These are phyloP conservation scores for Byasa hedistus DNA, from an alignment of 2,888 invertebrate species.

Conservation along the genomic window DNA sequence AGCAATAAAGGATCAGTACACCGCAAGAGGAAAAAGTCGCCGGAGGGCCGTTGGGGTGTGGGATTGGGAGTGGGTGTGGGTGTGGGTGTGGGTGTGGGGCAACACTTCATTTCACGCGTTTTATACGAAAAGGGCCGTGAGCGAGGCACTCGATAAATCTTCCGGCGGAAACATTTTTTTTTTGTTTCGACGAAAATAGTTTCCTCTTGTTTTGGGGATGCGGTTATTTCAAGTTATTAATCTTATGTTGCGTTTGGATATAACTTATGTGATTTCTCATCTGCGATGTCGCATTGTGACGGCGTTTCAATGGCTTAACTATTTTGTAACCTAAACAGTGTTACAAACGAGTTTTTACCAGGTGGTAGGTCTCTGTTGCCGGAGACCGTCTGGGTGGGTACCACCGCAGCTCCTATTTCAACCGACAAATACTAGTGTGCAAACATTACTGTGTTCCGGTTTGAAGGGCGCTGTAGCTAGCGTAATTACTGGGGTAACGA, in stretches of 20 bases:
- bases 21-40: slow-evolving; percentile 44
- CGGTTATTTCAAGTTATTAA: slow-evolving; percentile 34
- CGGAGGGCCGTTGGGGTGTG: too few relatives aligned
- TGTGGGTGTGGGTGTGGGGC: slow-evolving; percentile 53
- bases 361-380: too few relatives aligned
- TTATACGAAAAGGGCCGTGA: slow-evolving; percentile 63
- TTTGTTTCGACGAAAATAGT: slow-evolving; percentile 76
- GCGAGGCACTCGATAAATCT: slow-evolving; percentile 71
- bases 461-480: too few relatives aligned
- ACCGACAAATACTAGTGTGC: too few relatives aligned
- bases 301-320: neutral
- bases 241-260: slow-evolving; percentile 14
- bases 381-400: too few relatives aligned
- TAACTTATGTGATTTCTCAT: slow-evolving; percentile 16
- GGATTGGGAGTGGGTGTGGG: slow-evolving; percentile 23
- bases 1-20: slow-evolving; percentile 67
- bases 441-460: too few relatives aligned
- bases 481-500: too few relatives aligned
- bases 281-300: slow-evolving; percentile 1
- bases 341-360: too few relatives aligned
- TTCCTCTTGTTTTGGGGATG: slow-evolving; percentile 65
- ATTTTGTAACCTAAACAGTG: too few relatives aligned
- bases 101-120: slow-evolving; percentile 79
- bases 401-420: too few relatives aligned
- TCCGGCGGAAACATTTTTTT: slow-evolving; percentile 71